A percentile compares a stretch with the other conserved stretches of the same genome.
These are phyloP conservation scores for Andricus grossulariae DNA, from an alignment of 1,140 invertebrate species.

Conservation along the genomic window DNA sequence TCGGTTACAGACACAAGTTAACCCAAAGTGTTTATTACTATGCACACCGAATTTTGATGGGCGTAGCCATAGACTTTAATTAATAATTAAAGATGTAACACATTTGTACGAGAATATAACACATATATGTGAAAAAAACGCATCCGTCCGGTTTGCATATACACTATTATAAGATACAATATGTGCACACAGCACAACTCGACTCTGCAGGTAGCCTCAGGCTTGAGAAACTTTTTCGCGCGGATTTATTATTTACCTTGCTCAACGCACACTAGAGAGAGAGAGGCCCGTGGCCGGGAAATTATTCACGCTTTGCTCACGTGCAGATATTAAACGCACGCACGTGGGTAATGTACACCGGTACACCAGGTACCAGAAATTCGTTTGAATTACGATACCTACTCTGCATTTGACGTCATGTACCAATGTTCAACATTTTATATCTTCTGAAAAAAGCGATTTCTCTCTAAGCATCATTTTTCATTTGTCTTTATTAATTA, in stretches of 20 bases:
- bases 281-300: constrained; percentile 16
- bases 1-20: too few species aligned
- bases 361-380: constrained; percentile 23
- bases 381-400: constrained; percentile 21
- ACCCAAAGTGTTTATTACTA: too few species aligned
- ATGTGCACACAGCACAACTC: constrained; percentile 11
- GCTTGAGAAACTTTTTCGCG: constrained; percentile 30
- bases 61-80: too few species aligned
- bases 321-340: constrained; percentile 23
- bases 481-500: constrained; percentile 25
- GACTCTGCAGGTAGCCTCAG: constrained; percentile 12
- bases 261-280: background rate
- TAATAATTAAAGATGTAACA: too few species aligned
- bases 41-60: too few species aligned
- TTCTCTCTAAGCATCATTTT: background rate
- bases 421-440: constrained; percentile 8
- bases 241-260: constrained; percentile 32
- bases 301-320: constrained; percentile 26
- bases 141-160: background rate
- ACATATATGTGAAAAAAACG: background rate
- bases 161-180: constrained; percentile 1
- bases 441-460: background rate
- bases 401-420: constrained; percentile 21
- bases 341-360: constrained; percentile 23
- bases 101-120: too few species aligned